Conservation (phyloP, 2,888 invertebrate genomes). For the Stenodema calcarata region DNA sequence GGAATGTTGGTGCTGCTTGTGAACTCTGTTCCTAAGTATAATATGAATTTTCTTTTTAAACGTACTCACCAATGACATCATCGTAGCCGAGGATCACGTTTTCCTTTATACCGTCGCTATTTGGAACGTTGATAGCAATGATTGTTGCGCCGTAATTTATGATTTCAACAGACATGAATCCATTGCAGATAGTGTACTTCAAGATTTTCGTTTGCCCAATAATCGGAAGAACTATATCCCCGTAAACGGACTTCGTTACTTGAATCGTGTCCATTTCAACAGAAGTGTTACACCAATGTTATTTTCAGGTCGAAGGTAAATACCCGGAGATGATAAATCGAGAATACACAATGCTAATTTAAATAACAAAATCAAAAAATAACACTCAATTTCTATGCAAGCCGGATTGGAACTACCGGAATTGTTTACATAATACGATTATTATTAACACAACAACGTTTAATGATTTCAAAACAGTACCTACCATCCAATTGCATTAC, state of each 20-base stretch:
- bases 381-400: not conserved
- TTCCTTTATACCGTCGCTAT: not conserved
- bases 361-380: not conserved
- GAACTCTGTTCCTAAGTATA: too few species aligned
- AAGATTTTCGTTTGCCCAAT: constrained; percentile 4
- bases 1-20: too few species aligned
- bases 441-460: not conserved
- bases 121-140: constrained; percentile 14
- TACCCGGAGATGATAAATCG: not conserved
- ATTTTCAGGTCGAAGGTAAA: not conserved
- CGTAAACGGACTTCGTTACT: constrained; percentile 20
- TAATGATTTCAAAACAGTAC: not conserved
- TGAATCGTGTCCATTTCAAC: not conserved
- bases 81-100: constrained; percentile 39
- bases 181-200: constrained; percentile 35
- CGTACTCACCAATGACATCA: not conserved
- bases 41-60: not conserved
- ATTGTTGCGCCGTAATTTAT: constrained; percentile 45
- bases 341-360: not conserved
- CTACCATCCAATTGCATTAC: too few species aligned
- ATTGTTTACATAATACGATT: not conserved
- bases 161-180: constrained; percentile 47
- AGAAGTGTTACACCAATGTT: not conserved
- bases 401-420: not conserved
- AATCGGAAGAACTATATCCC: constrained; percentile 24